phyloP scores from a whole-genome alignment of 2,888 invertebrate species.

The Noctua fimbriata region DNA sequence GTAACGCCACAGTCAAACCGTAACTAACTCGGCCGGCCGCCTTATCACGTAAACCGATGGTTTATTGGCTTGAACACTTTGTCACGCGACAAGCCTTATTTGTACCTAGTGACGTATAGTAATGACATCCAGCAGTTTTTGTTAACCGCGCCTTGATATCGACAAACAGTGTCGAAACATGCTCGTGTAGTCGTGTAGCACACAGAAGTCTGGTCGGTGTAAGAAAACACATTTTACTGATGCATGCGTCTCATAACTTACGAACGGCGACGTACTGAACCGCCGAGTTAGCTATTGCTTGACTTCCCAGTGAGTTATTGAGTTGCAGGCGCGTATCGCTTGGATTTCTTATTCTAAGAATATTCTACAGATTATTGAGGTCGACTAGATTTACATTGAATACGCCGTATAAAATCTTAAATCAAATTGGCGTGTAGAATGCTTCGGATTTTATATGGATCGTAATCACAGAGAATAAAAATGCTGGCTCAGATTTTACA shows the following conservation, averaged over 20 bases:
- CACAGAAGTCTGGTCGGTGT: slow-evolving; percentile 50
- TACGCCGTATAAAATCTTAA: slow-evolving; percentile 53
- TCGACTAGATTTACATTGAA: slow-evolving; percentile 58
- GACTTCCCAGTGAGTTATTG: slow-evolving; percentile 70
- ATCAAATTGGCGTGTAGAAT: slow-evolving; percentile 57
- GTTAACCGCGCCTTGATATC: slow-evolving; percentile 44
- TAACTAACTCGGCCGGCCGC: slow-evolving; percentile 64
- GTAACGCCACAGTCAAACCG: slow-evolving; percentile 71
- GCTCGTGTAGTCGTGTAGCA: neutral
- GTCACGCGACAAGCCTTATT: slow-evolving; percentile 75
- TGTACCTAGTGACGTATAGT: slow-evolving; percentile 67
- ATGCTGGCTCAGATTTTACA: slow-evolving; percentile 41
- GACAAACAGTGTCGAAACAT: slow-evolving; percentile 46
- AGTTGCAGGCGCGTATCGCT: slow-evolving; percentile 63
- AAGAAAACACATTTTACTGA: slow-evolving; percentile 65
- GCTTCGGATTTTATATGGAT: slow-evolving; percentile 53
- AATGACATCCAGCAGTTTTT: slow-evolving; percentile 53
- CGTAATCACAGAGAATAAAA: slow-evolving; percentile 56
- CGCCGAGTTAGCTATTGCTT: slow-evolving; percentile 68
- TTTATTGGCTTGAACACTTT: slow-evolving; percentile 71
- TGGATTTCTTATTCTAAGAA: slow-evolving; percentile 65
- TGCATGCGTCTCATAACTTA: slow-evolving; percentile 71
- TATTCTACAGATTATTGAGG: slow-evolving; percentile 61
- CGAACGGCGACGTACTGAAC: slow-evolving; percentile 60
- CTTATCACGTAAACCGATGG: slow-evolving; percentile 77